Conservation (phyloP, 2,888 invertebrate genomes). For the Punctoribates punctum region DNA sequence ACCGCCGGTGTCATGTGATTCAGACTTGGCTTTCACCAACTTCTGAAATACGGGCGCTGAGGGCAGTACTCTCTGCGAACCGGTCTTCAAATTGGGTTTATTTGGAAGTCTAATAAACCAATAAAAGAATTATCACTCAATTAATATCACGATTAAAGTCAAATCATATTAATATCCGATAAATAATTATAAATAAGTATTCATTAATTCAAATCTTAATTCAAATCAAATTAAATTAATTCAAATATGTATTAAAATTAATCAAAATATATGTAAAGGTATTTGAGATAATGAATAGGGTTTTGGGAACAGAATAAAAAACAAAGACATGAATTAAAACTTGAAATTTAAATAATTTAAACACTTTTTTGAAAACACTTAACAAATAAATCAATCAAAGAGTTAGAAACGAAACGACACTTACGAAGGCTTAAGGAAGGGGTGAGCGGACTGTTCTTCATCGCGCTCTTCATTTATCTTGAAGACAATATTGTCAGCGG, state of each 20-base stretch:
- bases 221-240: no score
- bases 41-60: constrained; percentile 43
- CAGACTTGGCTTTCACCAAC: constrained; percentile 44
- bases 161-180: not conserved
- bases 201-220: no score
- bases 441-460: not conserved
- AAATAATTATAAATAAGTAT: no score
- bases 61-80: constrained; percentile 43
- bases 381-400: not conserved
- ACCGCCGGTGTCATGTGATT: constrained; percentile 44
- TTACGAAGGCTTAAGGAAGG: constrained; percentile 17
- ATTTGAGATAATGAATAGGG: no score
- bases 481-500: constrained; percentile 29
- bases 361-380: no score
- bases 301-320: no score
- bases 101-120: constrained; percentile 48
- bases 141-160: no score
- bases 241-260: no score
- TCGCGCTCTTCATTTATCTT: constrained; percentile 22
- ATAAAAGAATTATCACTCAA: not conserved
- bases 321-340: no score
- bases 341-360: no score
- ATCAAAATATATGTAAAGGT: no score
- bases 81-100: constrained; percentile 45
- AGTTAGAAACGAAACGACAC: not conserved